These are phyloP conservation scores for Nebria brevicollis DNA, from an alignment of 2,888 invertebrate species.

Conservation along the genomic window DNA sequence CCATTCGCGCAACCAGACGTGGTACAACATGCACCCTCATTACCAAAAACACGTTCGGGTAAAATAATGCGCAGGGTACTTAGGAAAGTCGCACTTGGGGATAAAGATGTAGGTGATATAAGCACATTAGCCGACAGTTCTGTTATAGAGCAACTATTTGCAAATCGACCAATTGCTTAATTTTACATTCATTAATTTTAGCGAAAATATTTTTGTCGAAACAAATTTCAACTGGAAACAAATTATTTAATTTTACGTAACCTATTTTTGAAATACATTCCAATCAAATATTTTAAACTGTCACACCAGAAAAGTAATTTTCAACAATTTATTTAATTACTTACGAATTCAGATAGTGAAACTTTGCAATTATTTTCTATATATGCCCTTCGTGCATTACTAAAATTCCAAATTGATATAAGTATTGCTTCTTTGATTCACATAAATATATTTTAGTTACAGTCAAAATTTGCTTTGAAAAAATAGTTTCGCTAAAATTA, in stretches of 20 bases:
- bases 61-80: slow-evolving; percentile 98
- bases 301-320: too few relatives aligned
- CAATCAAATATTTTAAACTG: not conserved
- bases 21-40: slow-evolving; percentile 90
- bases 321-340: too few relatives aligned
- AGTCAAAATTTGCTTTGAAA: not conserved
- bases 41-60: slow-evolving; percentile 97
- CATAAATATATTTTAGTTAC: not conserved
- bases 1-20: slow-evolving; percentile 96
- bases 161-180: slow-evolving; percentile 69
- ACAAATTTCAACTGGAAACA: not conserved
- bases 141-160: slow-evolving; percentile 85
- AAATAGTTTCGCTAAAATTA: not conserved
- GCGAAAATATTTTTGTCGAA: not conserved
- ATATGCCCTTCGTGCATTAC: not conserved
- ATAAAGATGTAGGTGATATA: slow-evolving; percentile 89
- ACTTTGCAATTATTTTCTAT: too few relatives aligned
- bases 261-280: not conserved
- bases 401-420: not conserved
- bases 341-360: too few relatives aligned
- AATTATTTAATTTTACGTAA: not conserved
- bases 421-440: too few relatives aligned
- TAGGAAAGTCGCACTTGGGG: slow-evolving; percentile 91
- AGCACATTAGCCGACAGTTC: slow-evolving; percentile 93
- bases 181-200: slow-evolving; percentile 8